Conservation (phyloP, 2,113 vertebrate species). For the Mormyrus iriodes region DNA sequence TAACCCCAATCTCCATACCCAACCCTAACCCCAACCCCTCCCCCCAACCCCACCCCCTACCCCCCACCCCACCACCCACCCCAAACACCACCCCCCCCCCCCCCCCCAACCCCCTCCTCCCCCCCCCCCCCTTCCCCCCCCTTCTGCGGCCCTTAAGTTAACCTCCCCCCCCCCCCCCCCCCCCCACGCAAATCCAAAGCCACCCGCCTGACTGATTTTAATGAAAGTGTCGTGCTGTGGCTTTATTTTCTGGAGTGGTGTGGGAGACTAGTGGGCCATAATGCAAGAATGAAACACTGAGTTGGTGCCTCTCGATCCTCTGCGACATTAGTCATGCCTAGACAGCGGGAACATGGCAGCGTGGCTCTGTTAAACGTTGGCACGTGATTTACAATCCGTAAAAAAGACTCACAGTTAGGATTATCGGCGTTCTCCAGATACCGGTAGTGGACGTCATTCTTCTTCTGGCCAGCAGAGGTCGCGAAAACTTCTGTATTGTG, state of each 20-base stretch:
- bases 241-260: background rate
- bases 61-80: too few relatives aligned
- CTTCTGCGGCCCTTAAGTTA: too few relatives aligned
- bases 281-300: background rate
- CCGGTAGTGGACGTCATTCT: background rate
- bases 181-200: too few relatives aligned
- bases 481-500: slow-evolving; percentile 21
- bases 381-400: background rate
- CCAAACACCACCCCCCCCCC: too few relatives aligned
- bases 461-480: slow-evolving; percentile 55
- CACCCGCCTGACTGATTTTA: background rate
- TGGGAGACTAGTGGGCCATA: background rate
- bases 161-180: too few relatives aligned
- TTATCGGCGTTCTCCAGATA: background rate
- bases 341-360: background rate
- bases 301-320: background rate
- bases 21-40: too few relatives aligned
- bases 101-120: too few relatives aligned
- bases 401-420: background rate
- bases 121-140: too few relatives aligned
- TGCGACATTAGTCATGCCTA: background rate
- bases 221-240: background rate
- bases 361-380: background rate
- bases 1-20: too few relatives aligned
- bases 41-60: too few relatives aligned